phyloP scores from a whole-genome alignment of 1,140 invertebrate species.

The Drosophila lacertosa region DNA sequence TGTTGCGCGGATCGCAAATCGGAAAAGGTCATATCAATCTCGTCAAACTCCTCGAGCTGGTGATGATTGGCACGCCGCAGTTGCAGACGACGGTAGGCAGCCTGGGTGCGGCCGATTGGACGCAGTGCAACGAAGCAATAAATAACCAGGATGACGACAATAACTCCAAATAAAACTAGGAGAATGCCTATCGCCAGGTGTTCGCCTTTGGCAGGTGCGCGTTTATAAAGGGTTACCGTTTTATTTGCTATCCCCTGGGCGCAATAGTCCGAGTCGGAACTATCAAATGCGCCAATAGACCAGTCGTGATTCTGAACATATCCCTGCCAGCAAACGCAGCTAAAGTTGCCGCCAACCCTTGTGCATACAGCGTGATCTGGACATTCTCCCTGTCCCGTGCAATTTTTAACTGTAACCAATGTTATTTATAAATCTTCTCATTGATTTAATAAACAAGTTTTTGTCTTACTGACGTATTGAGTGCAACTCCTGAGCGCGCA shows the following conservation, averaged over 20 bases:
- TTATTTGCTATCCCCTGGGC: constrained; percentile 17
- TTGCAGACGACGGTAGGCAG: constrained; percentile 29
- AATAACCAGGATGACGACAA: constrained; percentile 31
- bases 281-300: constrained; percentile 5
- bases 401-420: constrained; percentile 30
- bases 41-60: constrained; percentile 43
- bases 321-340: constrained; percentile 42
- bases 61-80: constrained; percentile 32
- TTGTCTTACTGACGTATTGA: constrained; percentile 22
- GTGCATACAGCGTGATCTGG: constrained; percentile 37
- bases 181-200: constrained; percentile 41
- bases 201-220: constrained; percentile 10
- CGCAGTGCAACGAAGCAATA: constrained; percentile 39
- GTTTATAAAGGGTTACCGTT: constrained; percentile 15
- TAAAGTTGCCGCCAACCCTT: constrained; percentile 7
- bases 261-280: constrained; percentile 27
- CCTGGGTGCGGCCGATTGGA: constrained; percentile 40
- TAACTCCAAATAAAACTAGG: constrained; percentile 32
- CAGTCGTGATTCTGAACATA: constrained; percentile 25
- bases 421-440: neutral
- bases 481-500: neutral
- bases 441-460: neutral
- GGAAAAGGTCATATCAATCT: constrained; percentile 39
- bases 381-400: constrained; percentile 21
- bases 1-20: neutral